phyloP scores from a whole-genome alignment of 2,797 vertebrate genomes.

The Hippoglossus hippoglossus region DNA sequence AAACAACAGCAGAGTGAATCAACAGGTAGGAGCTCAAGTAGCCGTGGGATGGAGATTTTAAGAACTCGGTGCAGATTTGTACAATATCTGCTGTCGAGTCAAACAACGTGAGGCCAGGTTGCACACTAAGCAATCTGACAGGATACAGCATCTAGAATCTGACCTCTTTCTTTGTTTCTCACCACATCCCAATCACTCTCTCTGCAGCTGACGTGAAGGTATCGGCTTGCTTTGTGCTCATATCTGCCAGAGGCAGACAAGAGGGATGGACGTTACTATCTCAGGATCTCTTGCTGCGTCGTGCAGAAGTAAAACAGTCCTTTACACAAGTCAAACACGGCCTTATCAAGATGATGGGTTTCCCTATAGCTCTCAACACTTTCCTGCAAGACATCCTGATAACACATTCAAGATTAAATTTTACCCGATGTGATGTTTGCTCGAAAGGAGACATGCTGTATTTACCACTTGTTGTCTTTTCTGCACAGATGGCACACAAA shows the following conservation, averaged over 20 bases:
- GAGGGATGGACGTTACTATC: slow-evolving; percentile 32
- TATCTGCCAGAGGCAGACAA: slow-evolving; percentile 44
- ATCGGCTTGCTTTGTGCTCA: slow-evolving; percentile 38
- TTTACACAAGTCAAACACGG: background rate
- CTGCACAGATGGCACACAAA: slow-evolving; percentile 73
- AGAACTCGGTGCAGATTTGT: background rate
- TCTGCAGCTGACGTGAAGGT: slow-evolving; percentile 48
- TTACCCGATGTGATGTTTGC: slow-evolving; percentile 57
- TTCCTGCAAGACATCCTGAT: slow-evolving; percentile 47
- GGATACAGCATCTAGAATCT: slow-evolving; percentile 79
- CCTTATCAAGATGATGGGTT: slow-evolving; percentile 46
- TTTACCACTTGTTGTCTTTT: slow-evolving; percentile 71
- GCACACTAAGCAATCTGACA: slow-evolving; percentile 71
- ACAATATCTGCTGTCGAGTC: slow-evolving; percentile 10
- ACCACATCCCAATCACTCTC: slow-evolving; percentile 70
- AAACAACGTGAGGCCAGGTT: slow-evolving; percentile 38
- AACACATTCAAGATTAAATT: slow-evolving; percentile 64
- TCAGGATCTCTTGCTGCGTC: background rate
- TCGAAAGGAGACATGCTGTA: slow-evolving; percentile 65
- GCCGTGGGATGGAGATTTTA: slow-evolving; percentile 34
- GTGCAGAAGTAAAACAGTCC: background rate
- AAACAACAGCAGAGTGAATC: slow-evolving; percentile 79
- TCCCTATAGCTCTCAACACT: slow-evolving; percentile 44
- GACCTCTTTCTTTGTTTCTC: slow-evolving; percentile 78
- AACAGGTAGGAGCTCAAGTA: slow-evolving; percentile 76